phyloP scores from a whole-genome alignment of 2,888 invertebrate species.

The Drosophila eohydei region DNA sequence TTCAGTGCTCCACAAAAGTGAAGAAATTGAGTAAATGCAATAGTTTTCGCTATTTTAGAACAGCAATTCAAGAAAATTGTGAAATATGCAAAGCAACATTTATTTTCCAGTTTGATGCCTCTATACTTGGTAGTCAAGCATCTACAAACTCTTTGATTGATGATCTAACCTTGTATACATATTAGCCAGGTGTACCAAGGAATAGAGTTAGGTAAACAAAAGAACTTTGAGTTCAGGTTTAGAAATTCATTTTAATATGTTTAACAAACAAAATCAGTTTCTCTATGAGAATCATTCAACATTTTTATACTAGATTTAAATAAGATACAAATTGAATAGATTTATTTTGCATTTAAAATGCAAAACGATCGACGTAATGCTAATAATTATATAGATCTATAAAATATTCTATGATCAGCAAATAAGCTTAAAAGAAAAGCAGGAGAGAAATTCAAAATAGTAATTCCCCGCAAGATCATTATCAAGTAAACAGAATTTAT shows the following conservation, averaged over 20 bases:
- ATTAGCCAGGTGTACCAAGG: background rate
- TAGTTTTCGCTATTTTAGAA: background rate
- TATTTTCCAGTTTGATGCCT: background rate
- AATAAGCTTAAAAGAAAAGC: background rate
- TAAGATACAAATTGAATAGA: background rate
- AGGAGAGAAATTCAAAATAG: background rate
- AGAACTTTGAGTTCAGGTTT: background rate
- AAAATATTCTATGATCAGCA: background rate
- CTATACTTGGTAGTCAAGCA: background rate
- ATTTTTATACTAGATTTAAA: background rate
- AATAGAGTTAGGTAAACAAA: background rate
- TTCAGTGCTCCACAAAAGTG: background rate
- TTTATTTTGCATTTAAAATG: background rate
- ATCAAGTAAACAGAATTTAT: background rate
- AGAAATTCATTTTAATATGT: background rate
- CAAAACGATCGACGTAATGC: background rate
- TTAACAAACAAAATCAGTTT: background rate
- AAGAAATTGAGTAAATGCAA: slow-evolving; percentile 5
- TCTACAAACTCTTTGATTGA: background rate
- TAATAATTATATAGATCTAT: background rate
- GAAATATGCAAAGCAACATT: background rate
- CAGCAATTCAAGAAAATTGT: background rate
- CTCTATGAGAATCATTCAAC: background rate
- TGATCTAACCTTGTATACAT: background rate
- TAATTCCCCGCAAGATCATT: background rate